phyloP scores from a whole-genome alignment of 2,113 vertebrate species.

The Callipepla californica region DNA sequence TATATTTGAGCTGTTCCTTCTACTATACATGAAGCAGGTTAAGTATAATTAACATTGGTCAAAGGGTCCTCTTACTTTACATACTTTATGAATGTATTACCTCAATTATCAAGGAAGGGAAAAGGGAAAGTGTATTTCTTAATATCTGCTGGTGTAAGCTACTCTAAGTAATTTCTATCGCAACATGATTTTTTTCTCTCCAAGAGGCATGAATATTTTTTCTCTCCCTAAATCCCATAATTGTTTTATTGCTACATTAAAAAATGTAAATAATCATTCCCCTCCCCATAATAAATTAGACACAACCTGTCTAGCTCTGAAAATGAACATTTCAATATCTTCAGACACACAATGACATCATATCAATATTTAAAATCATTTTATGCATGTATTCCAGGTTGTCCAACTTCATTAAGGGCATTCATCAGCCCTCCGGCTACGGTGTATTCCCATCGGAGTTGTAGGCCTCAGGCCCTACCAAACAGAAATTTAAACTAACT shows the following conservation, averaged over 20 bases:
- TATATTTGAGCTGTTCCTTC: background rate
- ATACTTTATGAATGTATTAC: background rate
- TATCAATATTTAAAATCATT: conserved; percentile 99
- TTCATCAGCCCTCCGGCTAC: conserved; percentile 91
- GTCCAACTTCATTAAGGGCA: conserved; percentile 99
- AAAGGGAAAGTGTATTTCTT: background rate
- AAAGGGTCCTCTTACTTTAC: conserved; percentile 16
- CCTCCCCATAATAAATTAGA: conserved; percentile 82
- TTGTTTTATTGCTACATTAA: conserved; percentile 81
- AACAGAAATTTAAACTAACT: conserved; percentile 88
- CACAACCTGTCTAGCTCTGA: conserved; percentile 85
- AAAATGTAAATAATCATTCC: conserved; percentile 87
- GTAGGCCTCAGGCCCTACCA: conserved; percentile 86
- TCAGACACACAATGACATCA: conserved; percentile 89
- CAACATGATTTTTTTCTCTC: background rate
- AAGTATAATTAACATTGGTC: conserved; percentile 21
- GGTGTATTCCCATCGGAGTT: conserved; percentile 85
- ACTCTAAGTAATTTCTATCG: background rate
- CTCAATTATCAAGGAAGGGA: conserved; percentile 28
- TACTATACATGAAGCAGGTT: background rate
- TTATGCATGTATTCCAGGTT: conserved; percentile 98
- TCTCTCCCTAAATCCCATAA: conserved; percentile 68
- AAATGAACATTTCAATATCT: conserved; percentile 98
- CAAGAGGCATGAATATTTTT: conserved; percentile 20
- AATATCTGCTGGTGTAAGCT: background rate